phyloP scores from a whole-genome alignment of 2,888 invertebrate genomes.

The Caenorhabditis afra region DNA sequence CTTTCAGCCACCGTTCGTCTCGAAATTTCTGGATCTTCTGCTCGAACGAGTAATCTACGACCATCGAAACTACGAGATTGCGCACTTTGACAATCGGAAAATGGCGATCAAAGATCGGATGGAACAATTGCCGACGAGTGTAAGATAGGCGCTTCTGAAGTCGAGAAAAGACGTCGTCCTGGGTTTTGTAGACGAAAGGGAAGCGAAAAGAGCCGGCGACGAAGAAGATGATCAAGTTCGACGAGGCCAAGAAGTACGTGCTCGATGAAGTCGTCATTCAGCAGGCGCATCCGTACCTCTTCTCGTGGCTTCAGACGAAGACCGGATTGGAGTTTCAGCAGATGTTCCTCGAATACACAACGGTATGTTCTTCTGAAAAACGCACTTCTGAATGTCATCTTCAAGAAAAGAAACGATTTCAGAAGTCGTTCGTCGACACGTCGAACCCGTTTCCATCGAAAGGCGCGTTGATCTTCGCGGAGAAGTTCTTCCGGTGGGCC shows the following conservation, averaged over 20 bases:
- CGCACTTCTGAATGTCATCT: not conserved
- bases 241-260: not conserved
- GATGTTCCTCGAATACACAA: not conserved
- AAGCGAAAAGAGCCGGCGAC: not conserved
- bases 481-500: slow-evolving; percentile 16
- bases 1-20: not conserved
- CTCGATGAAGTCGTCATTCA: not conserved
- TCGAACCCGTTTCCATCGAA: not conserved
- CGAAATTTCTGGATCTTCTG: not conserved
- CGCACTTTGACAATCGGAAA: slow-evolving; percentile 3
- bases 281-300: not conserved
- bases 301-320: not conserved
- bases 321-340: not conserved
- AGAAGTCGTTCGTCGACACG: not conserved
- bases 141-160: not conserved
- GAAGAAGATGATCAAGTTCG: not conserved
- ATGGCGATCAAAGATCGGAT: not conserved
- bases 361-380: not conserved
- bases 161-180: not conserved
- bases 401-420: too few relatives aligned
- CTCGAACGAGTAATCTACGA: not conserved
- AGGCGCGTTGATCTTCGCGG: not conserved
- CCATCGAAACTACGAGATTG: not conserved
- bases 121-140: not conserved
- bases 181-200: not conserved